Percentiles rank a stretch among this genome's conserved stretches.
phyloP scores from a whole-genome alignment of 2,797 vertebrate species.

The Anguilla megastoma region DNA sequence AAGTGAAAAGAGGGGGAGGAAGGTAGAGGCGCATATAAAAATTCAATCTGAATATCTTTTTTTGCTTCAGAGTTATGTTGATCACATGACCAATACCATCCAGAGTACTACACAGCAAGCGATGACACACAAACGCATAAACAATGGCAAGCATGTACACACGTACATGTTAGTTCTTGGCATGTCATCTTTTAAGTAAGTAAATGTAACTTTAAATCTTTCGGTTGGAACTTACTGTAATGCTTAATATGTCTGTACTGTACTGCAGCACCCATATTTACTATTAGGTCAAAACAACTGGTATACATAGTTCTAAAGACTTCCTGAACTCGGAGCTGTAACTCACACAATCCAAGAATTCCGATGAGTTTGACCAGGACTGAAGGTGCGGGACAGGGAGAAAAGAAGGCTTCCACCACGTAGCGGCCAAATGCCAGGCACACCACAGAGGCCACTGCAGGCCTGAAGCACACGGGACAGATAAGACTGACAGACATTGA shows the following conservation, averaged over 20 bases:
- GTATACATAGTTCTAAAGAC: not conserved
- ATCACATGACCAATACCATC: not conserved
- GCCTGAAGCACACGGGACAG: conserved; percentile 61
- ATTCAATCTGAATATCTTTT: not conserved
- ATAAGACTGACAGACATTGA: not conserved
- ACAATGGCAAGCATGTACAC: not conserved
- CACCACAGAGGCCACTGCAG: conserved; percentile 77
- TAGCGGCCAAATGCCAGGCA: conserved; percentile 84
- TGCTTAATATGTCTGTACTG: not conserved
- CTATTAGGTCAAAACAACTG: not conserved
- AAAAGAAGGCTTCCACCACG: conserved; percentile 80
- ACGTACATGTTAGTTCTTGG: not conserved
- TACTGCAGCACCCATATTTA: not conserved
- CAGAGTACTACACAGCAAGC: not conserved
- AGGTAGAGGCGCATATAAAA: not conserved
- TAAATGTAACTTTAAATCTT: not conserved
- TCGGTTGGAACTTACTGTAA: not conserved
- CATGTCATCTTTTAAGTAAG: not conserved
- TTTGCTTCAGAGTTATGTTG: not conserved
- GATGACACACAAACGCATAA: not conserved
- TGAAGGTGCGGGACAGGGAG: conserved; percentile 75
- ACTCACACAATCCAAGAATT: conserved; percentile 82
- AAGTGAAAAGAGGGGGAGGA: not conserved
- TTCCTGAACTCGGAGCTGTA: not conserved
- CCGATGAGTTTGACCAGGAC: conserved; percentile 73